Conservation (phyloP, 2,113 vertebrate genomes). For the Microcebus lehilahytsara region DNA sequence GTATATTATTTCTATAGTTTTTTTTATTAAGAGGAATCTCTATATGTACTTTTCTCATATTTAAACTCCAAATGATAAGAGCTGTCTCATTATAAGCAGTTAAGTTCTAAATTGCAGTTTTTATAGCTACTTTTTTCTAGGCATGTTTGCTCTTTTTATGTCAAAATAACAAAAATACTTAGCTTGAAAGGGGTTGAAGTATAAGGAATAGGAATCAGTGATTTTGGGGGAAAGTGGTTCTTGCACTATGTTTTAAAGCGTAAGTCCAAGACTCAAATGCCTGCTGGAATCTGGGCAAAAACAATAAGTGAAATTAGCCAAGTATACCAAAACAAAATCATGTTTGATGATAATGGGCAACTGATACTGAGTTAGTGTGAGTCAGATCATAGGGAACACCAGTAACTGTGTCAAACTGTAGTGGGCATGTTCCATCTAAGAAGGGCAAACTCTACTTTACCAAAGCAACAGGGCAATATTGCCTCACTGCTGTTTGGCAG, state of each 20-base stretch:
- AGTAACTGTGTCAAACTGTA: too few species aligned
- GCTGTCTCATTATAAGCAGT: not conserved
- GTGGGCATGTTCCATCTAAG: too few species aligned
- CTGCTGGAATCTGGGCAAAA: not conserved
- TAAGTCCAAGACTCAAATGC: not conserved
- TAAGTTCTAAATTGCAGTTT: not conserved
- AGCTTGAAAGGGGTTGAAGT: not conserved
- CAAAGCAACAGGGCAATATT: fast-evolving
- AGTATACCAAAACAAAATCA: not conserved
- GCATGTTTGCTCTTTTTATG: not conserved
- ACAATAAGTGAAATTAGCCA: not conserved
- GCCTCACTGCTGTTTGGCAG: not conserved
- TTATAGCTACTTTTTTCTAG: not conserved
- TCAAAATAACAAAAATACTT: not conserved
- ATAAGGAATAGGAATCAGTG: not conserved
- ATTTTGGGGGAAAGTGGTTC: not conserved
- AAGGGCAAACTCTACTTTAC: not conserved
- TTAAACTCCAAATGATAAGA: constrained; percentile 12
- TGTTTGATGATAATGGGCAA: not conserved
- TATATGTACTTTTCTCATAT: not conserved
- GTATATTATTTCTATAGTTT: not conserved
- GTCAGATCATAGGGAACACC: not conserved
- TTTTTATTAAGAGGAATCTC: not conserved
- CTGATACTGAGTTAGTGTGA: not conserved
- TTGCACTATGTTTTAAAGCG: not conserved